phyloP scores from a whole-genome alignment of 92 coral and sea anemone genomes.

The Epizoanthus rinbou region DNA sequence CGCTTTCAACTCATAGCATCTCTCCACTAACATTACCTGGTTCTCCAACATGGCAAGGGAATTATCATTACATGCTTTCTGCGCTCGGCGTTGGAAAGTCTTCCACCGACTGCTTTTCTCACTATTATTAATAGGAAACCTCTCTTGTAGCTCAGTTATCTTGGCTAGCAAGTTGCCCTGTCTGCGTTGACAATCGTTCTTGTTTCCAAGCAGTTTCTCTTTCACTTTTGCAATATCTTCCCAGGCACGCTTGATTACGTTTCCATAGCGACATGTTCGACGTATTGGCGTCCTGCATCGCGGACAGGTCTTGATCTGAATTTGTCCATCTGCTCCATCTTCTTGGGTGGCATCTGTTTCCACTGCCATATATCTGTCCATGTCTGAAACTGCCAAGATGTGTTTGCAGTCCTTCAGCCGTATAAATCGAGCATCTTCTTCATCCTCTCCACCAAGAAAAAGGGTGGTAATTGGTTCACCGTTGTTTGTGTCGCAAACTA shows the following conservation, averaged over 20 bases:
- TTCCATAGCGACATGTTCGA: conserved; percentile 73
- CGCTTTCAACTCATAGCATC: conserved; percentile 1
- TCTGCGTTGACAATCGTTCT: conserved; percentile 28
- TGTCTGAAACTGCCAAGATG: conserved; percentile 75
- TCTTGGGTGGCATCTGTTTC: conserved; percentile 24
- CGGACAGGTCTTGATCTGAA: conserved; percentile 81
- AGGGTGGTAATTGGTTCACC: conserved; percentile 52
- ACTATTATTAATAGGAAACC: background rate
- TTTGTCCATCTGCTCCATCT: conserved; percentile 20
- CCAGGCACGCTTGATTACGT: conserved; percentile 64
- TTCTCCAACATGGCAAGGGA: conserved; percentile 42
- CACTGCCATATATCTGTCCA: conserved; percentile 59
- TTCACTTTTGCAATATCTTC: conserved; percentile 6
- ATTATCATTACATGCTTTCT: background rate
- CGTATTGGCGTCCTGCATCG: conserved; percentile 72
- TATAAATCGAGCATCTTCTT: conserved; percentile 74
- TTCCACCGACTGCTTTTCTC: background rate
- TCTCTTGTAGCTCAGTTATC: background rate
- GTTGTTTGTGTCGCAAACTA: conserved; percentile 57
- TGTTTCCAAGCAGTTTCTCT: conserved; percentile 41
- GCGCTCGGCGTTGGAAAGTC: background rate
- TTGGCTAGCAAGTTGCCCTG: background rate
- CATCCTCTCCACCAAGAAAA: conserved; percentile 76
- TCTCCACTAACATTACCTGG: conserved; percentile 48
- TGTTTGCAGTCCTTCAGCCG: conserved; percentile 77